phyloP scores from a whole-genome alignment of 2,113 vertebrate species.

The Alexandromys fortis region DNA sequence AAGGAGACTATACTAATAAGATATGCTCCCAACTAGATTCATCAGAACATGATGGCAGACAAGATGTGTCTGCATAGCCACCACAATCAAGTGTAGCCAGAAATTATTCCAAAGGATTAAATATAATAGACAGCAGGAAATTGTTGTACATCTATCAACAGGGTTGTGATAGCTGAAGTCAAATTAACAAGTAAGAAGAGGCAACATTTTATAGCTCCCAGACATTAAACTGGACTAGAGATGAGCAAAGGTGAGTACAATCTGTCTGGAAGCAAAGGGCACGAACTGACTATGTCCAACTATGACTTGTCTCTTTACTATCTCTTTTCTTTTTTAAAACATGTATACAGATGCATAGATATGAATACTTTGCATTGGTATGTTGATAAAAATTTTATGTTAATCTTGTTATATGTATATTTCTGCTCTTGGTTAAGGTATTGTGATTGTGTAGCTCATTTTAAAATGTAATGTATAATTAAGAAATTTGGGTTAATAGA shows the following conservation, averaged over 20 bases:
- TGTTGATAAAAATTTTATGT: no score
- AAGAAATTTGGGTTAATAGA: no score
- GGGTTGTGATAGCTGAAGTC: conserved; percentile 2
- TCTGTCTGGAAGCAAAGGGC: conserved; percentile 3
- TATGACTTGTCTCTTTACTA: not conserved
- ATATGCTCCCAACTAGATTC: not conserved
- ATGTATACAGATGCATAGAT: not conserved
- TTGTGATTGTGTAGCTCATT: no score
- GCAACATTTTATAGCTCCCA: not conserved
- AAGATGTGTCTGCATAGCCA: not conserved
- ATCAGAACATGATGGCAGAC: not conserved
- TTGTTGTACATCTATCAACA: not conserved
- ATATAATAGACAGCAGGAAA: not conserved
- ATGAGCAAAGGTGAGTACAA: conserved; percentile 5
- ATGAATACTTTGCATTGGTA: not conserved
- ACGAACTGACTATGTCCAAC: not conserved
- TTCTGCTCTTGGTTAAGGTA: no score
- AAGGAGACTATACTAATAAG: not conserved
- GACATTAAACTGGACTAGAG: not conserved
- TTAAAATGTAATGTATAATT: no score
- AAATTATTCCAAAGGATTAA: conserved; percentile 47
- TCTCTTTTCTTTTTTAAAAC: not conserved
- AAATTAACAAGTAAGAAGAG: conserved; percentile 26
- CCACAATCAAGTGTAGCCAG: not conserved
- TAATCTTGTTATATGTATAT: no score